Percentiles rank a stretch among this genome's conserved stretches.
These are phyloP conservation scores for Hetaerina titia DNA, from an alignment of 2,888 invertebrate genomes.

Conservation along the genomic window DNA sequence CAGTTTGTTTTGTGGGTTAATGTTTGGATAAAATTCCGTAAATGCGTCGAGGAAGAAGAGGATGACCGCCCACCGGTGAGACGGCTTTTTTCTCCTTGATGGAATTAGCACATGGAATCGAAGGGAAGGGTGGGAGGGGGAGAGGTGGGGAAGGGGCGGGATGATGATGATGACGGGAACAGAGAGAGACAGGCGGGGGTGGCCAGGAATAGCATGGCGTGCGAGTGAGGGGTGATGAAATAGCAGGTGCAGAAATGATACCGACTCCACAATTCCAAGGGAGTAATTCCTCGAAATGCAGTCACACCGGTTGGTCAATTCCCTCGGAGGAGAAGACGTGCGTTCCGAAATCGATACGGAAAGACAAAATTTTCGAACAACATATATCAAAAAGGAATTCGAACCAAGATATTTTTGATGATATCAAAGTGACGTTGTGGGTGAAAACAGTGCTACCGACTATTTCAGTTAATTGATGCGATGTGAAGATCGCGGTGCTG, in stretches of 20 bases:
- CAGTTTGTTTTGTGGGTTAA: constrained; percentile 61
- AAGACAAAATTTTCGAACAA: neutral
- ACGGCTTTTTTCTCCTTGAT: constrained; percentile 51
- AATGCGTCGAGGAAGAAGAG: constrained; percentile 18
- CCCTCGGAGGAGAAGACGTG: neutral
- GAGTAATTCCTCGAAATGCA: neutral
- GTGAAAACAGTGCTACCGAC: too few relatives aligned
- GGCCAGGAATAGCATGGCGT: neutral
- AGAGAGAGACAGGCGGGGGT: neutral
- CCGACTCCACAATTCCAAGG: neutral
- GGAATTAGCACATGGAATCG: constrained; percentile 50
- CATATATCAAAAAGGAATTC: neutral
- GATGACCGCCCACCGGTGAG: constrained; percentile 52
- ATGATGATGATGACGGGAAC: neutral
- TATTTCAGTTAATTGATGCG: too few relatives aligned
- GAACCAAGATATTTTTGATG: neutral
- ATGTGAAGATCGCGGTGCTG: too few relatives aligned
- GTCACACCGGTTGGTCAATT: neutral
- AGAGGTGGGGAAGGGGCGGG: neutral
- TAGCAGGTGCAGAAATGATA: neutral
- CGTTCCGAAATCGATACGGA: neutral
- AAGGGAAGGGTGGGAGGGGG: neutral
- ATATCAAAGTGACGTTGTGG: neutral
- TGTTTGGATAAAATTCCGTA: constrained; percentile 51
- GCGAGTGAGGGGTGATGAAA: neutral